Percentiles rank a stretch among this genome's conserved stretches.
phyloP scores from a whole-genome alignment of 2,113 vertebrate genomes.

The Pterocles burchelli region DNA sequence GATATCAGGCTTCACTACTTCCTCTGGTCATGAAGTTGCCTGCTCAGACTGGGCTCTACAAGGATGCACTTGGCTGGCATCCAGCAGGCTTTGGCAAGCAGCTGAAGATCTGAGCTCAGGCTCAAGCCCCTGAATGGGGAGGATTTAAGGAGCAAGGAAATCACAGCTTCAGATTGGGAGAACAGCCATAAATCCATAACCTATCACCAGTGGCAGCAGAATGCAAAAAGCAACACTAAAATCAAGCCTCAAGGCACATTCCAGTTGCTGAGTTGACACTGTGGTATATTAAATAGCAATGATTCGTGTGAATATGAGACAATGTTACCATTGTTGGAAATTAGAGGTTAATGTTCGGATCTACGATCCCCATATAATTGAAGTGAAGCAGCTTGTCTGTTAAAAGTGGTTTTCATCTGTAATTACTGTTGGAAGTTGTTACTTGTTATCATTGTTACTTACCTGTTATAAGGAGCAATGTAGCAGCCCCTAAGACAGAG shows the following conservation, averaged over 20 bases:
- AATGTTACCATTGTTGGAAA: too few relatives aligned
- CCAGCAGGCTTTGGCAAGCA: background rate
- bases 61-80: background rate
- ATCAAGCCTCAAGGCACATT: background rate
- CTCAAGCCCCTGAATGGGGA: background rate
- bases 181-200: background rate
- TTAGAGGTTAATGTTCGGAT: too few relatives aligned
- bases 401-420: too few relatives aligned
- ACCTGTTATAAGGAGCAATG: too few relatives aligned
- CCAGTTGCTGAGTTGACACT: fast-evolving
- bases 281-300: too few relatives aligned
- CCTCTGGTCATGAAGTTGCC: background rate
- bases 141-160: background rate
- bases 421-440: too few relatives aligned
- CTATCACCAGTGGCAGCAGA: background rate
- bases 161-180: background rate
- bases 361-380: too few relatives aligned
- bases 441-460: too few relatives aligned
- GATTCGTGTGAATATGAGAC: too few relatives aligned
- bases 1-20: background rate
- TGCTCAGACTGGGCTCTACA: background rate
- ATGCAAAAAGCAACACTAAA: background rate
- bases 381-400: too few relatives aligned
- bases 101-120: background rate
- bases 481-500: too few relatives aligned